phyloP scores from a whole-genome alignment of 2,797 vertebrate genomes.

The Sebastes vulpes region DNA sequence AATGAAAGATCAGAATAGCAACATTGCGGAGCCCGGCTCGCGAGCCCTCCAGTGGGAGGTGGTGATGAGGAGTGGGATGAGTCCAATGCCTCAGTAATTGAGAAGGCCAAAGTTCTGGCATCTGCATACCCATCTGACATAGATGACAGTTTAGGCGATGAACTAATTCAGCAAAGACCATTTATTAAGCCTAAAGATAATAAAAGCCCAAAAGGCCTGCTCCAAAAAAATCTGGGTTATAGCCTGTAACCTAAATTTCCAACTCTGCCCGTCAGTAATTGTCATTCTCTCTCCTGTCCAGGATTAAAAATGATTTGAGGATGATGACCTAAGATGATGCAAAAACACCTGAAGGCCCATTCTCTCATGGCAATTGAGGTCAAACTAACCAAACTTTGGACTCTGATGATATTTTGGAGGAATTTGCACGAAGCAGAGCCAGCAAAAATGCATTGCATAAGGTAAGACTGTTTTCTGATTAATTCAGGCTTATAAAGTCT shows the following conservation, averaged over 20 bases:
- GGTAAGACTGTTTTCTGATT: background rate
- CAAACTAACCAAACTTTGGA: background rate
- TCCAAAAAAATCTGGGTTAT: background rate
- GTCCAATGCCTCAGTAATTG: background rate
- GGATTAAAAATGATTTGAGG: background rate
- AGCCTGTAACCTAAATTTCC: background rate
- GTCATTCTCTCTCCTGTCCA: background rate
- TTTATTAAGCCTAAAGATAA: background rate
- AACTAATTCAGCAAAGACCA: background rate
- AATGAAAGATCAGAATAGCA: background rate
- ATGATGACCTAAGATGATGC: background rate
- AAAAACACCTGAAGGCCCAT: background rate
- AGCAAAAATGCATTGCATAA: background rate
- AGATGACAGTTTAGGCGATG: background rate
- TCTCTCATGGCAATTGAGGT: background rate
- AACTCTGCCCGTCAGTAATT: background rate
- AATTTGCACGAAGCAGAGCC: background rate
- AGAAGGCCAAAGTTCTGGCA: background rate
- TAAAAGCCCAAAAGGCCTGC: background rate
- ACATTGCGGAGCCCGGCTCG: background rate
- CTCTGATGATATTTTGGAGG: background rate
- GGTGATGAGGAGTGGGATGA: no score
- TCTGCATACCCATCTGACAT: background rate
- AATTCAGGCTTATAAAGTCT: background rate
- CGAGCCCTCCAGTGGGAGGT: no score